Percentiles rank a stretch among this genome's conserved stretches.
phyloP scores from a whole-genome alignment of 2,888 invertebrate species.

The Melanotus villosus region DNA sequence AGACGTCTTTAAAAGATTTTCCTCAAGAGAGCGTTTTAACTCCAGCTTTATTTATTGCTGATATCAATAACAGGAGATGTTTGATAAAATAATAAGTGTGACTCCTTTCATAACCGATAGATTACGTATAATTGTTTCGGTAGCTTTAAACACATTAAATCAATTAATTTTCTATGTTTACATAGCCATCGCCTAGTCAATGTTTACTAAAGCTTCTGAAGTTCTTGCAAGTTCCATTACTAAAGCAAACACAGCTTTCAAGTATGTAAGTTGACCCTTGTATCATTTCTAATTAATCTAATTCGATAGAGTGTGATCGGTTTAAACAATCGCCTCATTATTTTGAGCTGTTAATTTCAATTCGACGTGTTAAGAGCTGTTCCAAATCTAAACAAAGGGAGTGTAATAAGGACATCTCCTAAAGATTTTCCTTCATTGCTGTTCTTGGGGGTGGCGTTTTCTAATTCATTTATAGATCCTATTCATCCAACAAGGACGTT shows the following conservation, averaged over 20 bases:
- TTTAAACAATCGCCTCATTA: background rate
- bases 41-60: background rate
- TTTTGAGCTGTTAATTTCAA: too few species aligned
- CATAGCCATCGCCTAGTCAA: background rate
- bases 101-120: too few species aligned
- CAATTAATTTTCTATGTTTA: background rate
- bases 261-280: background rate
- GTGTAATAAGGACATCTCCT: background rate
- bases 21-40: background rate
- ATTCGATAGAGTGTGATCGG: background rate
- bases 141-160: background rate
- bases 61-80: background rate
- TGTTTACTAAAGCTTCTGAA: background rate
- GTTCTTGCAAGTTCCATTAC: conserved; percentile 3
- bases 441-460: background rate
- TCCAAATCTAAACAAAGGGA: conserved; percentile 3
- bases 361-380: too few species aligned
- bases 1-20: background rate
- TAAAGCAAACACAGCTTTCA: background rate
- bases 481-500: background rate
- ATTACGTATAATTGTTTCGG: too few species aligned
- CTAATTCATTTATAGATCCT: background rate
- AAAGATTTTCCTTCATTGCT: conserved; percentile 1
- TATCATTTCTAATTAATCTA: background rate
- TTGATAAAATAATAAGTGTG: too few species aligned